Evolutionary conservation across 2,888 invertebrate genomes (phyloP), one percentile per base, ranked within the genome.

Genomic region (Oligia fasciuncula): DNA sequence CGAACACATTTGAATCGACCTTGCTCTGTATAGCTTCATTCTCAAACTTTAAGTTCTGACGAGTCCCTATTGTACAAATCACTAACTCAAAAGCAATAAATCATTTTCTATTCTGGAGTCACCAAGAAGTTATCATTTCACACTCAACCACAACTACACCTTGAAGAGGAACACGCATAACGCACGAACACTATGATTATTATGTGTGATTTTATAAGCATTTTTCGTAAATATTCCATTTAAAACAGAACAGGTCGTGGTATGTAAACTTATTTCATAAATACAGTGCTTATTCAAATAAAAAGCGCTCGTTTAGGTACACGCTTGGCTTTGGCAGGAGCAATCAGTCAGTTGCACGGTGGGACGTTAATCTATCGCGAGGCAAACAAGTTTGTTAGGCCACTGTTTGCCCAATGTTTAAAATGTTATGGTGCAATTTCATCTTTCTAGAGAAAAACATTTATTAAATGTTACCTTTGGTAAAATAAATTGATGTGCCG

Each of bases 291-390:
- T 62, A 35, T 43, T 35, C n/a, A 23, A 29, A 77, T 66, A 70
- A 54, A 66, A 72, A 66, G 40, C n/a, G 43, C n/a, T 75, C 51
- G 35, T 75, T 76, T 60, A 46, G 23, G 51, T 77, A 54, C 43
- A 57, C 57, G 49, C 71, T 43, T 83, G 83, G 40, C 43, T 57
- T n/a, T 72, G 83, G 78, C 83, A 77, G 78, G 43, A 71, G 81
- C 67, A 57, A 83, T 81, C 78, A 77, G 68, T 83, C 81, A 77
- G 54, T 83, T 72, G 62, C 78, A 83, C 67, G 67, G 49, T 35
- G 49, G 70, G 29, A 72, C 71, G 60, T 81, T 81, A 77, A 77
- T 81, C 49, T 72, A 68, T 72, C 40, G 71, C 17, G 68, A 72
- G 63, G 63, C 78, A 77, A 81, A 72, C 83, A 83, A 77, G 43